Conservation (phyloP, 2,113 vertebrate genomes). For the Triplophysa siluroides region DNA sequence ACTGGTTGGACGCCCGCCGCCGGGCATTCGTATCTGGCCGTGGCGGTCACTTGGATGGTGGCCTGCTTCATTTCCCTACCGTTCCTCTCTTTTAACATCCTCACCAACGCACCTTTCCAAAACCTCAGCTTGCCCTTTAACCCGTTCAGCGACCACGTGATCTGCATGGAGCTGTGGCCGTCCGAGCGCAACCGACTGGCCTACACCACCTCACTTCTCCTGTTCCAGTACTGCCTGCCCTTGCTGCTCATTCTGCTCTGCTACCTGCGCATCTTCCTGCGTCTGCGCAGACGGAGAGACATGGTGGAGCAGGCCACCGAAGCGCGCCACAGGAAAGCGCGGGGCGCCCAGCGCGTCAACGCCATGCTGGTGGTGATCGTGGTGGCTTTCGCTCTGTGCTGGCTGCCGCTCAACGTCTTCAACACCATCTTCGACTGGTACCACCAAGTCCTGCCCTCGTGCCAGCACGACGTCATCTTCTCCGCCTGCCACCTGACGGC, state of each 20-base stretch:
- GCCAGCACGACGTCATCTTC: conserved; percentile 84
- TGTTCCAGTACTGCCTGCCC: conserved; percentile 87
- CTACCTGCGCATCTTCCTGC: conserved; percentile 85
- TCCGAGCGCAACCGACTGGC: conserved; percentile 72
- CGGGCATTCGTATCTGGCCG: conserved; percentile 86
- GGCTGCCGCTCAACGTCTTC: conserved; percentile 90
- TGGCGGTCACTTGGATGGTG: conserved; percentile 83
- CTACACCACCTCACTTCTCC: conserved; percentile 84
- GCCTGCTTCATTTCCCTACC: conserved; percentile 86
- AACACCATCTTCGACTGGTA: conserved; percentile 93
- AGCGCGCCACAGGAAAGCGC: conserved; percentile 68
- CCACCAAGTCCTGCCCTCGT: conserved; percentile 80
- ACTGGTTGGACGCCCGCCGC: conserved; percentile 90
- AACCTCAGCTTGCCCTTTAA: conserved; percentile 78
- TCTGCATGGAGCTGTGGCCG: conserved; percentile 86
- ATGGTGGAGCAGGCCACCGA: conserved; percentile 77
- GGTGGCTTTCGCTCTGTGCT: conserved; percentile 84
- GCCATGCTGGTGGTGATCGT: conserved; percentile 81
- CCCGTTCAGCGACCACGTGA: conserved; percentile 74
- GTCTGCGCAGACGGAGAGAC: conserved; percentile 77
- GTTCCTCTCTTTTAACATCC: conserved; percentile 79
- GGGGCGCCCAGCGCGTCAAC: conserved; percentile 79
- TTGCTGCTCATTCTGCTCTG: conserved; percentile 83
- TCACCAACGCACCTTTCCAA: conserved; percentile 73
- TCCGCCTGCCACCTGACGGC: conserved; percentile 88